Evolutionary conservation across 2,797 vertebrate genomes (phyloP).

Genomic region (Fundulus diaphanus): DNA sequence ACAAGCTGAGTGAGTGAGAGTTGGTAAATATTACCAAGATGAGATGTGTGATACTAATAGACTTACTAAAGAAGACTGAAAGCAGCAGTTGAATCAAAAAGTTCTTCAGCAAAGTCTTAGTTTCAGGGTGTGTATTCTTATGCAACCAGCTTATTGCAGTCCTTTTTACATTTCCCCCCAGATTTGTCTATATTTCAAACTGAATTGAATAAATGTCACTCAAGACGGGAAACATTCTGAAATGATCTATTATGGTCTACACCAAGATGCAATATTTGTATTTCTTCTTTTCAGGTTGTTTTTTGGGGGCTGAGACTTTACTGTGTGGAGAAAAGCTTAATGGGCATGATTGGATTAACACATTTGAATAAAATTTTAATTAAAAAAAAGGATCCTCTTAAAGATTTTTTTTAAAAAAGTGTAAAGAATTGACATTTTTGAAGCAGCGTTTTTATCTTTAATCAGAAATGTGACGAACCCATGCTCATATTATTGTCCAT

Average conservation of each 20-base stretch:
- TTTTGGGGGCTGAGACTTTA: neutral
- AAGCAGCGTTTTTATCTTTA: neutral
- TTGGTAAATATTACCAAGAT: neutral
- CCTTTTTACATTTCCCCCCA: neutral
- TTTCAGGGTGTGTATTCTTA: too few relatives aligned
- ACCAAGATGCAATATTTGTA: neutral
- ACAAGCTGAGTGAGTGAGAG: neutral
- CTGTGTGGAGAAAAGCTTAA: slow-evolving; percentile 13
- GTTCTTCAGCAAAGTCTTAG: too few relatives aligned
- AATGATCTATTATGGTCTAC: neutral
- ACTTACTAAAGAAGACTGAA: too few relatives aligned
- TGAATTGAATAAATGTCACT: neutral
- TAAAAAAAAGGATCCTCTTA: slow-evolving; percentile 21
- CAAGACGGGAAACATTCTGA: neutral
- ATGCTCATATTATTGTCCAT: slow-evolving; percentile 5
- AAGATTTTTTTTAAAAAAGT: slow-evolving; percentile 14
- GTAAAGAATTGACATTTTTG: neutral
- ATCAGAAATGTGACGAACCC: too few relatives aligned
- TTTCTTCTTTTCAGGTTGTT: neutral
- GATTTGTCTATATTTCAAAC: neutral
- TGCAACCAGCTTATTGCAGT: too few relatives aligned
- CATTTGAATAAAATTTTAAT: slow-evolving; percentile 19
- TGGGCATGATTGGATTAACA: slow-evolving; percentile 9
- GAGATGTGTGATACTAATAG: neutral
- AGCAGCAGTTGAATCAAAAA: too few relatives aligned